phyloP scores from a whole-genome alignment of 2,888 invertebrate species.

The Agrotis exclamationis region DNA sequence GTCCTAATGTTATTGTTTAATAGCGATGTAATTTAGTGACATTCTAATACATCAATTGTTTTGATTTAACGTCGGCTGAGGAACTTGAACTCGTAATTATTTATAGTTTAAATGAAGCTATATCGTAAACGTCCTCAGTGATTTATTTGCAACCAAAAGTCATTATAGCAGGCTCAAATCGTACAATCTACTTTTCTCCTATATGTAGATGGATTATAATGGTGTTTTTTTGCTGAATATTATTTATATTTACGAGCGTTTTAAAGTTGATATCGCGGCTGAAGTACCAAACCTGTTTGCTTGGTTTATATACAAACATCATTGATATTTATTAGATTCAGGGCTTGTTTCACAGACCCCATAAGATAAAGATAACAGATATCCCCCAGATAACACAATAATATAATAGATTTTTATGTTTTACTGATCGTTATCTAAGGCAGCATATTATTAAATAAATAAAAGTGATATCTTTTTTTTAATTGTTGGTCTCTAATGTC shows the following conservation, averaged over 20 bases:
- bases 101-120: slow-evolving; percentile 85
- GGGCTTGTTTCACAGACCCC: slow-evolving; percentile 58
- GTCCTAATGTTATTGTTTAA: slow-evolving; percentile 70
- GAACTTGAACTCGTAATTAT: slow-evolving; percentile 79
- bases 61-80: slow-evolving; percentile 77
- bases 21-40: slow-evolving; percentile 71
- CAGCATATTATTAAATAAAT: slow-evolving; percentile 35
- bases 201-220: slow-evolving; percentile 40
- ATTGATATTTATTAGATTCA: slow-evolving; percentile 62
- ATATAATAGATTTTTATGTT: slow-evolving; percentile 50
- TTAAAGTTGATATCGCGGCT: slow-evolving; percentile 62
- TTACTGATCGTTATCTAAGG: slow-evolving; percentile 37
- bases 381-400: slow-evolving; percentile 47
- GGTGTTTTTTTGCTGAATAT: slow-evolving; percentile 61
- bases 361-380: slow-evolving; percentile 63
- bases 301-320: slow-evolving; percentile 61
- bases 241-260: slow-evolving; percentile 61
- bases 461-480: slow-evolving; percentile 35
- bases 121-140: slow-evolving; percentile 80
- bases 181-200: slow-evolving; percentile 52
- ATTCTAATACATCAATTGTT: slow-evolving; percentile 79
- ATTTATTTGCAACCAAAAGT: slow-evolving; percentile 78
- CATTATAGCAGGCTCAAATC: slow-evolving; percentile 69
- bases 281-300: slow-evolving; percentile 59
- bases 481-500: slow-evolving; percentile 16